A percentile compares a stretch with the other conserved stretches of the same genome.
phyloP scores from a whole-genome alignment of 2,797 vertebrate genomes.

The Falco columbarius region DNA sequence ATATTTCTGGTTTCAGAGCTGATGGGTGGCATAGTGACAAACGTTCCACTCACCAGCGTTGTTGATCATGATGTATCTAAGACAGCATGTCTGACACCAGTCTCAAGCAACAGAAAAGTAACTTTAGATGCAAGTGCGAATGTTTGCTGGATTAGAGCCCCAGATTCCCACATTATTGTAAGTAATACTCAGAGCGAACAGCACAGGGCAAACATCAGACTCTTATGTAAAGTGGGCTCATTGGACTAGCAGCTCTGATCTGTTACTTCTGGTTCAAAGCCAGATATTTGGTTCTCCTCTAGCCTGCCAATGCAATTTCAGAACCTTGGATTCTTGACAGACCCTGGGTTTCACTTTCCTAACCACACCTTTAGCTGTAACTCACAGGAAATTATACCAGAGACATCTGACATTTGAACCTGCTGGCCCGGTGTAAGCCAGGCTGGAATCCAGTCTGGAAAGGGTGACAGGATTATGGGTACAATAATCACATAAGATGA shows the following conservation, averaged over 20 bases:
- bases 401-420: neutral
- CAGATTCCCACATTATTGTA: neutral
- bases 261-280: neutral
- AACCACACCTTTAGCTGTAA: neutral
- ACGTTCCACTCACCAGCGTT: neutral
- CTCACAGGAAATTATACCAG: neutral
- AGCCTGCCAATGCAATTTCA: neutral
- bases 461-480: neutral
- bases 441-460: neutral
- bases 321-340: neutral
- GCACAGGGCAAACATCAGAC: neutral
- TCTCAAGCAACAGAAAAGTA: neutral
- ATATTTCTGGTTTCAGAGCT: neutral
- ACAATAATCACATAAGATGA: neutral
- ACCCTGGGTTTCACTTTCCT: neutral
- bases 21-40: neutral
- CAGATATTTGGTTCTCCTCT: neutral
- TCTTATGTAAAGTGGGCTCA: neutral
- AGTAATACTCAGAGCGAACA: neutral
- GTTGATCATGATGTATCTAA: neutral
- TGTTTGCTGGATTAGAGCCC: neutral
- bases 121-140: neutral
- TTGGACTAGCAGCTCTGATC: neutral
- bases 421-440: neutral
- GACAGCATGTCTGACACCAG: neutral